Evolutionary conservation across 1,140 invertebrate species (phyloP).

Genomic region (Dendrolimus punctatus): DNA sequence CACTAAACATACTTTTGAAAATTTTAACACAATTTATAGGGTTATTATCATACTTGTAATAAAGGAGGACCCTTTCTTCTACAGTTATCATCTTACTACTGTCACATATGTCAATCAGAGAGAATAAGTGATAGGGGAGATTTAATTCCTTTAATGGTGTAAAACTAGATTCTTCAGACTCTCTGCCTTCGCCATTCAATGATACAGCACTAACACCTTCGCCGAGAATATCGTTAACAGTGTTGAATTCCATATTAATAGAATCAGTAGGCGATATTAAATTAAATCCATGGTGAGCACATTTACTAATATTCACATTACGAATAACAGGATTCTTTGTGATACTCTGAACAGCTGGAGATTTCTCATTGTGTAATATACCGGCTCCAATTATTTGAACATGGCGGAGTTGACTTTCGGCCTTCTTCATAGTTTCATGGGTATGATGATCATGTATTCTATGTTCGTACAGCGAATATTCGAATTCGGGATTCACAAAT

Average conservation of each 20-base stretch:
- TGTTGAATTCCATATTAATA: conserved; percentile 79
- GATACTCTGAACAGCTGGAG: conserved; percentile 91
- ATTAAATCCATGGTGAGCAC: conserved; percentile 94
- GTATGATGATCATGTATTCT: conserved; percentile 86
- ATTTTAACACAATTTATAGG: conserved; percentile 98
- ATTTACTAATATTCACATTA: conserved; percentile 87
- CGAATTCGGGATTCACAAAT: conserved; percentile 92
- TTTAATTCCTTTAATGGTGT: conserved; percentile 86
- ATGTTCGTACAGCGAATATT: conserved; percentile 87
- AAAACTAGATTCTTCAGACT: conserved; percentile 90
- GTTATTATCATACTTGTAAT: conserved; percentile 98
- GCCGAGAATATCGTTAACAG: conserved; percentile 88
- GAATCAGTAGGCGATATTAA: conserved; percentile 90
- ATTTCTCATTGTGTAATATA: conserved; percentile 95
- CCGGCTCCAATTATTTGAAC: conserved; percentile 96
- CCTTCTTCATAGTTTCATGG: conserved; percentile 77
- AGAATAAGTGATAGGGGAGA: conserved; percentile 95
- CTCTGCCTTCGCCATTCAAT: conserved; percentile 93
- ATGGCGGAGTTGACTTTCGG: conserved; percentile 85
- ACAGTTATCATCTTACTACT: conserved; percentile 92
- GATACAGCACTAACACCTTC: conserved; percentile 91
- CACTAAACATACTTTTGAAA: conserved; percentile 87
- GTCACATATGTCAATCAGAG: conserved; percentile 96
- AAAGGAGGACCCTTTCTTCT: conserved; percentile 92
- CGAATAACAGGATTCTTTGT: conserved; percentile 87